Conservation (phyloP, 2,113 vertebrate genomes). For the Heterocephalus glaber region DNA sequence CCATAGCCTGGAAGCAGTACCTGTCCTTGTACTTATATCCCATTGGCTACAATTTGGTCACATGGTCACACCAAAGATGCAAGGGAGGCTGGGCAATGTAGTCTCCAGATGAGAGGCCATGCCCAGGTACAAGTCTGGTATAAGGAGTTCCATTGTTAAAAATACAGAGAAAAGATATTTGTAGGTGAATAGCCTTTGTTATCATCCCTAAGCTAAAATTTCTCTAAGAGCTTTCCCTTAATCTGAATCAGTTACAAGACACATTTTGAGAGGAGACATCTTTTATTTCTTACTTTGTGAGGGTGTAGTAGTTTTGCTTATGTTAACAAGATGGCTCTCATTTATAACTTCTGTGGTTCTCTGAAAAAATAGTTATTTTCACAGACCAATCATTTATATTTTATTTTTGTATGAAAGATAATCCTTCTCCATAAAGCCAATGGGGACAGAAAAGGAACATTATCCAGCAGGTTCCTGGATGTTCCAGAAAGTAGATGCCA, state of each 20-base stretch:
- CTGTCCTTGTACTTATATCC: not conserved
- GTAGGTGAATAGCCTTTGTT: not conserved
- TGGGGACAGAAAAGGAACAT: not conserved
- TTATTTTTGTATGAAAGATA: not conserved
- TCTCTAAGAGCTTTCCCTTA: not conserved
- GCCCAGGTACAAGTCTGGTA: not conserved
- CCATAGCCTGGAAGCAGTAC: not conserved
- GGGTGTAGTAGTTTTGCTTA: not conserved
- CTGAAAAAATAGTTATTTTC: not conserved
- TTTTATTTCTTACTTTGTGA: not conserved
- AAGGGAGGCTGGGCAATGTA: conserved; percentile 44
- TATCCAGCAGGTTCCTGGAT: not conserved
- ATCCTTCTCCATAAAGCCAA: not conserved
- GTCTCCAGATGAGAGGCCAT: not conserved
- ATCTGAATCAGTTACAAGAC: not conserved
- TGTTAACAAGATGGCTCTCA: not conserved
- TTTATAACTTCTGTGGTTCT: not conserved
- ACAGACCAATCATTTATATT: not conserved
- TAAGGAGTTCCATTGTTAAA: conserved; percentile 10
- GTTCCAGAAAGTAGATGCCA: not conserved
- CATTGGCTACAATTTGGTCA: too few species aligned
- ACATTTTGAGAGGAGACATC: not conserved
- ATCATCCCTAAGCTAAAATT: not conserved
- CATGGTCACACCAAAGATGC: not conserved
- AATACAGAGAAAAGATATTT: not conserved